Percentiles rank a stretch among this genome's conserved stretches.
Evolutionary conservation across 2,113 vertebrate genomes (phyloP).

Genomic region (Excalfactoria chinensis): DNA sequence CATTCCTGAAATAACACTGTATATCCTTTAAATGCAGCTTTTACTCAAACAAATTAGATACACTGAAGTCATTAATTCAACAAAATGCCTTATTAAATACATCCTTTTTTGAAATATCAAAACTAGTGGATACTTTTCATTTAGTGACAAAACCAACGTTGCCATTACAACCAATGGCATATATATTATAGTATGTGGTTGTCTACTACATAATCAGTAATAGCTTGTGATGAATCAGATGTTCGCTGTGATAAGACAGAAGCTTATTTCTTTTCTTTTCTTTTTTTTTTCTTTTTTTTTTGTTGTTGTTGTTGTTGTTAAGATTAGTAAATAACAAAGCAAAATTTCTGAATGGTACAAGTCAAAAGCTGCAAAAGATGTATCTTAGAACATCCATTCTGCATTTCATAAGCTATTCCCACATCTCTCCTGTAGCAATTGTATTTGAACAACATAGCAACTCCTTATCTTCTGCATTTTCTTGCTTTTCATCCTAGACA

Average conservation of each 20-base stretch:
- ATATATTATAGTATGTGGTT: not conserved
- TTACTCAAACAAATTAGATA: not conserved
- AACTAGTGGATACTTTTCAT: not conserved
- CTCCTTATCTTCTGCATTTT: not conserved
- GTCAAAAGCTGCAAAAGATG: not conserved
- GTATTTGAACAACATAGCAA: not conserved
- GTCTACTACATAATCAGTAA: not conserved
- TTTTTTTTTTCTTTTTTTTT: too few species aligned
- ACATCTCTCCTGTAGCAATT: not conserved
- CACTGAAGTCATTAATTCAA: not conserved
- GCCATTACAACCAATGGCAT: not conserved
- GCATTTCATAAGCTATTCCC: not conserved
- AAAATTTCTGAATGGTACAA: not conserved
- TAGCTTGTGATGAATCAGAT: not conserved
- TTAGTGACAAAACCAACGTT: not conserved
- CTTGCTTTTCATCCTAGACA: not conserved
- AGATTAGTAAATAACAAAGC: not conserved
- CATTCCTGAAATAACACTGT: not conserved
- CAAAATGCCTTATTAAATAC: not conserved
- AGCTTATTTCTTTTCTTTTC: not conserved
- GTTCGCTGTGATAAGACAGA: not conserved
- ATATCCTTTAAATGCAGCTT: not conserved
- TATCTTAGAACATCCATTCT: not conserved
- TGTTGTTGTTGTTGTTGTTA: too few species aligned
- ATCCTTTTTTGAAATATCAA: not conserved